A percentile compares a stretch with the other conserved stretches of the same genome.
phyloP scores from a whole-genome alignment of 2,797 vertebrate genomes.

The Cyprinella venusta region DNA sequence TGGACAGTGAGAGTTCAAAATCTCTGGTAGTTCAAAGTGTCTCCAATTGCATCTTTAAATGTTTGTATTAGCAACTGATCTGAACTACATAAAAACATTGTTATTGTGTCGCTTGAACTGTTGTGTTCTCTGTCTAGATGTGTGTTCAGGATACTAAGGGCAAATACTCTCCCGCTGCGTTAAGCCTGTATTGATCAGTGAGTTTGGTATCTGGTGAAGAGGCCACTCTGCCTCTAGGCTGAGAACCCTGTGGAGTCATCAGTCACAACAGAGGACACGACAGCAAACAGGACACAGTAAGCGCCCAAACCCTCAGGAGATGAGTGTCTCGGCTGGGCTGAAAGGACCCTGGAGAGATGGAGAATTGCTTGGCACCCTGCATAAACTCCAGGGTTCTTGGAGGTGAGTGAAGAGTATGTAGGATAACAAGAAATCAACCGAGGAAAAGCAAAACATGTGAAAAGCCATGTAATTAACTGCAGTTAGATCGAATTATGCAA shows the following conservation, averaged over 20 bases:
- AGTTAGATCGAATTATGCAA: not conserved
- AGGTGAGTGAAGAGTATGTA: not conserved
- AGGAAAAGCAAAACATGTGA: not conserved
- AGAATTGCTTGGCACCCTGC: constrained; percentile 16
- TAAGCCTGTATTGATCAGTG: constrained; percentile 34
- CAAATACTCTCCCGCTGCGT: constrained; percentile 15
- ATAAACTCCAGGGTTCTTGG: constrained; percentile 1
- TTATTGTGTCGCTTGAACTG: not conserved
- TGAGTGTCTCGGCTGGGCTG: constrained; percentile 9
- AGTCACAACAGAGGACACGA: constrained; percentile 45
- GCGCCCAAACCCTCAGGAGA: constrained; percentile 27
- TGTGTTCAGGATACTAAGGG: constrained; percentile 31
- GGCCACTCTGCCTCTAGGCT: constrained; percentile 26
- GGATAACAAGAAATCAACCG: not conserved
- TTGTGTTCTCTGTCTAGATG: constrained; percentile 25
- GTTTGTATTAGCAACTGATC: not conserved
- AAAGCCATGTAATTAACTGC: not conserved
- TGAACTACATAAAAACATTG: constrained; percentile 12
- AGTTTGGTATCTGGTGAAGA: constrained; percentile 24
- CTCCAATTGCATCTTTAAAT: not conserved
- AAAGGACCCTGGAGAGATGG: not conserved
- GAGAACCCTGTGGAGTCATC: constrained; percentile 37
- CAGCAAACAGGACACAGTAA: constrained; percentile 45
- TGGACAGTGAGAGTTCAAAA: not conserved
- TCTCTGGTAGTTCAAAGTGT: not conserved